Conservation (phyloP, 2,797 vertebrate species). For the Zenarchopterus dispar region DNA sequence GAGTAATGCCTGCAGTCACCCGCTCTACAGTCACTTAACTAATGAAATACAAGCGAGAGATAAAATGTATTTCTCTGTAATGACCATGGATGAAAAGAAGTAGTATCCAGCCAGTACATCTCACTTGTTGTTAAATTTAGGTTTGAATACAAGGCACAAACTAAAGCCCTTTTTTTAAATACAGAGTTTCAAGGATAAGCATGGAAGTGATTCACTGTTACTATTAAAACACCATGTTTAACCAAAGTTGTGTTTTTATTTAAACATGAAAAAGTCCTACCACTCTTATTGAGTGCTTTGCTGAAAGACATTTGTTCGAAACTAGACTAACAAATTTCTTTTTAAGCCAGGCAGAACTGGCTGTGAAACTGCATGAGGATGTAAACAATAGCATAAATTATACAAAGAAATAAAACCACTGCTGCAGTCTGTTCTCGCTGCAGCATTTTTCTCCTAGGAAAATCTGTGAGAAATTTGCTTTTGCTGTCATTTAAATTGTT, state of each 20-base stretch:
- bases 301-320: neutral
- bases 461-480: neutral
- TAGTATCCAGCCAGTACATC: neutral
- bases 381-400: too few species aligned
- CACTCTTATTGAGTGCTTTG: slow-evolving; percentile 12
- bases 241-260: slow-evolving; percentile 16
- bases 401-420: too few species aligned
- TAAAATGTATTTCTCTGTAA: neutral
- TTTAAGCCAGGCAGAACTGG: too few species aligned
- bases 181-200: slow-evolving; percentile 5
- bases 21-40: too few species aligned
- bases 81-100: neutral
- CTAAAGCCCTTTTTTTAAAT: neutral
- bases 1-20: too few species aligned
- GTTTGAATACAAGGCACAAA: slow-evolving; percentile 5
- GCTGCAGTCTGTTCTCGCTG: too few species aligned
- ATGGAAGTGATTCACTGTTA: neutral
- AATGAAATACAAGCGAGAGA: too few species aligned
- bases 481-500: too few species aligned
- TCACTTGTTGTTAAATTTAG: neutral
- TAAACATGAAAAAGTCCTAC: slow-evolving; percentile 23
- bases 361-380: too few species aligned
- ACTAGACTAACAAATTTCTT: too few species aligned
- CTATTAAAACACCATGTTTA: slow-evolving; percentile 5
- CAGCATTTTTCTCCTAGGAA: too few species aligned